Conservation (phyloP, 2,888 invertebrate species). For the Leptinotarsa haldemani region DNA sequence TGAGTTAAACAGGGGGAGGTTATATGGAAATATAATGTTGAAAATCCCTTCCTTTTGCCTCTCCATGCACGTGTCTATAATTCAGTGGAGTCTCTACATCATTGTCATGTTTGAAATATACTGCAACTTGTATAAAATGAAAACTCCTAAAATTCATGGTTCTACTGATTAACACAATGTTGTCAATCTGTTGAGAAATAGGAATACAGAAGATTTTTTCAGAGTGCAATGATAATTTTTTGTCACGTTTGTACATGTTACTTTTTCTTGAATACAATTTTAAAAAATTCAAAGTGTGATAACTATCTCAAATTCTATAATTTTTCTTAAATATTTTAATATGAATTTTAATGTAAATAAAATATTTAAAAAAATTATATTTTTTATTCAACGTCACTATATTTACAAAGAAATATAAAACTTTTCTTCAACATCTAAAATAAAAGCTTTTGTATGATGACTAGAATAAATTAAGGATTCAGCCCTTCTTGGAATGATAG, state of each 20-base stretch:
- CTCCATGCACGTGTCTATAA: too few relatives aligned
- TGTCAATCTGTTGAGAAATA: too few relatives aligned
- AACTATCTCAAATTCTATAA: constrained; percentile 28
- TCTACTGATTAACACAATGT: too few relatives aligned
- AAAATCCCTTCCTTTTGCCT: too few relatives aligned
- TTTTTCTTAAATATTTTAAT: constrained; percentile 40
- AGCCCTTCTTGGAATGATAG: constrained; percentile 68
- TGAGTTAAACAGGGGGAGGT: not conserved
- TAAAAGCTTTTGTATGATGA: constrained; percentile 5
- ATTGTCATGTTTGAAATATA: too few relatives aligned
- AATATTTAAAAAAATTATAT: constrained; percentile 17
- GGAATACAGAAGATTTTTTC: not conserved
- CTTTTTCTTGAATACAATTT: not conserved
- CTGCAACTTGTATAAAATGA: too few relatives aligned
- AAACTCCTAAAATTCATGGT: too few relatives aligned
- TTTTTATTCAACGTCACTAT: constrained; percentile 17
- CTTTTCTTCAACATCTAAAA: constrained; percentile 12
- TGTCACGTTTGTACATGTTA: not conserved
- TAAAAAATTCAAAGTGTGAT: constrained; percentile 35
- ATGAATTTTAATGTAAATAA: constrained; percentile 42
- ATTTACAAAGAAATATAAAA: constrained; percentile 6
- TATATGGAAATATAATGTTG: too few relatives aligned
- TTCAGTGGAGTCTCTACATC: too few relatives aligned
- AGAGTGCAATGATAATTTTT: not conserved
- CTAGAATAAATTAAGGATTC: constrained; percentile 33